Conservation (phyloP, 2,113 vertebrate genomes). For the Atlantisia rogersi region DNA sequence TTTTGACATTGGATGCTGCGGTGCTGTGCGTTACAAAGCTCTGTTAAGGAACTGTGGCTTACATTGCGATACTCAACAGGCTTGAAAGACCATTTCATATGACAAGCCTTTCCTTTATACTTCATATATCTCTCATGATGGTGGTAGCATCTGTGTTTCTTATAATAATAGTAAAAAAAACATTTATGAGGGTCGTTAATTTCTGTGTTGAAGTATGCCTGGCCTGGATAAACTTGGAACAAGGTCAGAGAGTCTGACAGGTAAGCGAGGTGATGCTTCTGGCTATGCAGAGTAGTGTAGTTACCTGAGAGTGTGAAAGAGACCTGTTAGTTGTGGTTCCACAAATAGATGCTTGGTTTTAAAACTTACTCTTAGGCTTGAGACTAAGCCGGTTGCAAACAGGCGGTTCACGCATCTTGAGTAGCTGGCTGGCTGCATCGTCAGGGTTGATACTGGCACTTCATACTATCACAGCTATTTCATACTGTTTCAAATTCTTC, state of each 20-base stretch:
- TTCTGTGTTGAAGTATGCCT: neutral
- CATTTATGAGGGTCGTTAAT: neutral
- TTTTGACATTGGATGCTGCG: neutral
- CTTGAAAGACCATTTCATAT: neutral
- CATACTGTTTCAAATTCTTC: neutral
- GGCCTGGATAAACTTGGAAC: neutral
- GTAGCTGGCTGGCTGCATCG: neutral
- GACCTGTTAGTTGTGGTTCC: neutral
- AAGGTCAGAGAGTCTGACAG: neutral
- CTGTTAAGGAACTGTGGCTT: neutral
- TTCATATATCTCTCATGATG: neutral
- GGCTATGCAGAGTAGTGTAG: neutral
- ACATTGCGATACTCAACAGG: accelerated
- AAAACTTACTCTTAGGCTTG: neutral
- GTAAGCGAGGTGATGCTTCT: neutral
- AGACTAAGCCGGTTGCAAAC: neutral
- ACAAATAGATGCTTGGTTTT: neutral
- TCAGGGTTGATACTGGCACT: neutral
- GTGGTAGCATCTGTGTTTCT: neutral
- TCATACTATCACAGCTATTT: neutral
- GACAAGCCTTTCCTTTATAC: neutral
- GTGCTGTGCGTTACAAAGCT: neutral
- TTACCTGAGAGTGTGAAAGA: neutral
- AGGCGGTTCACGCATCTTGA: neutral
- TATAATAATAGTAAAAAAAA: neutral